These are phyloP conservation scores for Eulemur mongoz DNA, from an alignment of 2,797 vertebrate species.

Conservation along the genomic window DNA sequence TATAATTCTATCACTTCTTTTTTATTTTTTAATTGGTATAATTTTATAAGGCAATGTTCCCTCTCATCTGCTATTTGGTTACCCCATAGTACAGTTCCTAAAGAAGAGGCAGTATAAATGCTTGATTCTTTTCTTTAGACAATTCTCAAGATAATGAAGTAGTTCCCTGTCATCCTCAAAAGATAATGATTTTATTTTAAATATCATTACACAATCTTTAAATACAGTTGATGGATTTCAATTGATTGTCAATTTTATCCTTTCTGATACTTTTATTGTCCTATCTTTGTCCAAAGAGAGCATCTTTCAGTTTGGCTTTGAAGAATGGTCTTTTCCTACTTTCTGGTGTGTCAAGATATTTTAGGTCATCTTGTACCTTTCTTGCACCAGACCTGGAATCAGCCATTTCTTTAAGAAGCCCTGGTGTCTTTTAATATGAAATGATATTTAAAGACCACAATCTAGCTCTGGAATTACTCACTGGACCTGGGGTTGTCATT, in stretches of 20 bases:
- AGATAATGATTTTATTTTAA: conserved; percentile 6
- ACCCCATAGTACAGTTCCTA: not conserved
- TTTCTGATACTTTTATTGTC: not conserved
- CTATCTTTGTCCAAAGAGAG: not conserved
- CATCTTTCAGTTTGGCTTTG: not conserved
- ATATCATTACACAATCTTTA: not conserved
- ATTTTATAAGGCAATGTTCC: conserved; percentile 7
- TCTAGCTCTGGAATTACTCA: not conserved
- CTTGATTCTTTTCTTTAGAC: not conserved
- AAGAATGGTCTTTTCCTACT: not conserved
- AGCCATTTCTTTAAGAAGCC: not conserved
- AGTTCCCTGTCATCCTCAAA: not conserved
- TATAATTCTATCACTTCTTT: not conserved
- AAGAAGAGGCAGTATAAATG: not conserved
- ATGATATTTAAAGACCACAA: not conserved
- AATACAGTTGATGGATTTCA: not conserved
- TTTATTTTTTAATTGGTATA: not conserved
- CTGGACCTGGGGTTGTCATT: not conserved
- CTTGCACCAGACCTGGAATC: not conserved
- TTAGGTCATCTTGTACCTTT: not conserved
- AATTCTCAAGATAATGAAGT: not conserved
- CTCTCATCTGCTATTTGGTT: not conserved
- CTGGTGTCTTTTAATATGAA: not conserved
- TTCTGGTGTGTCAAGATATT: not conserved
- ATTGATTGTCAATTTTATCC: not conserved